A percentile compares a stretch with the other conserved stretches of the same genome.
Evolutionary conservation across 2,113 vertebrate genomes (phyloP).

Genomic region (Sialia sialis): DNA sequence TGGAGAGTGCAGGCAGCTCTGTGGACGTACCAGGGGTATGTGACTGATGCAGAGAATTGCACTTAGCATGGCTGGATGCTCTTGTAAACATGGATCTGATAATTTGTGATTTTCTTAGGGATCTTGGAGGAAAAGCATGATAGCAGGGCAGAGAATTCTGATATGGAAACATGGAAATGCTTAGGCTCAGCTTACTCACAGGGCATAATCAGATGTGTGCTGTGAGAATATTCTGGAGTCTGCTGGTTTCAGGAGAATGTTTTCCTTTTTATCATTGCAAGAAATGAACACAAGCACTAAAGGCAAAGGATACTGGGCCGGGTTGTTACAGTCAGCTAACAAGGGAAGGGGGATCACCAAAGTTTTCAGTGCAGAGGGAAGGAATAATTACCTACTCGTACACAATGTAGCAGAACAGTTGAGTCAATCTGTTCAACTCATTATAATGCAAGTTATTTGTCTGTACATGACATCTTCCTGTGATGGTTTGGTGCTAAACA

Average conservation of each 20-base stretch:
- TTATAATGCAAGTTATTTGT: neutral
- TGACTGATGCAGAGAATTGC: neutral
- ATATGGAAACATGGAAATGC: neutral
- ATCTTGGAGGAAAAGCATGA: neutral
- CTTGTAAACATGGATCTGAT: neutral
- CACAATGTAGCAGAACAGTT: constrained; percentile 21
- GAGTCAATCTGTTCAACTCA: neutral
- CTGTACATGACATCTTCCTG: neutral
- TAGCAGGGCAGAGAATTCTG: constrained; percentile 14
- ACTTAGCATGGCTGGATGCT: neutral
- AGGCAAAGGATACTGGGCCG: neutral
- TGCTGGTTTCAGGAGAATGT: neutral
- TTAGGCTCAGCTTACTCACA: neutral
- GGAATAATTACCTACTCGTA: neutral
- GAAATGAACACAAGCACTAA: neutral
- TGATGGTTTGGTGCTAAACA: constrained; percentile 34
- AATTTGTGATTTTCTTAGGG: neutral
- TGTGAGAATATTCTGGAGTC: neutral
- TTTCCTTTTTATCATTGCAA: neutral
- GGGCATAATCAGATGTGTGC: neutral
- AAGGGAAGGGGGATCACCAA: neutral
- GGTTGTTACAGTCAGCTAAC: neutral
- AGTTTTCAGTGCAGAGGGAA: neutral
- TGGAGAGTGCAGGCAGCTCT: constrained; percentile 5
- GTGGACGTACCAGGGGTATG: accelerated